Percentiles rank a stretch among this genome's conserved stretches.
These are phyloP conservation scores for Heterodera carotae DNA, from an alignment of 1,140 invertebrate species.

Conservation along the genomic window DNA sequence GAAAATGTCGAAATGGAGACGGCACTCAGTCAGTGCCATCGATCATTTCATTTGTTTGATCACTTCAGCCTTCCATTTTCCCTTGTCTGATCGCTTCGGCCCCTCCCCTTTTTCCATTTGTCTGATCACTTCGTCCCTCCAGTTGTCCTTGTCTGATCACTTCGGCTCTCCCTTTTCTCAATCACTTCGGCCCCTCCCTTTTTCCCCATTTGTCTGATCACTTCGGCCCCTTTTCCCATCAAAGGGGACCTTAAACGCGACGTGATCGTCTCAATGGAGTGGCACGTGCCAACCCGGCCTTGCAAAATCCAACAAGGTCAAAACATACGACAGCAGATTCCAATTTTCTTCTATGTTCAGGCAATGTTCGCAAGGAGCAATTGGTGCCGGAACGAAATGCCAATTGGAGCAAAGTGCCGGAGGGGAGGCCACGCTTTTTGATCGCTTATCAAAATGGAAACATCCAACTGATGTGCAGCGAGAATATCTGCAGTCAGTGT, in stretches of 20 bases:
- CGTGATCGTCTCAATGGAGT: constrained; percentile 57
- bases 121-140: background rate
- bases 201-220: background rate
- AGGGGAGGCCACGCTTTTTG: constrained; percentile 76
- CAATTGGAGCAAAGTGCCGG: constrained; percentile 73
- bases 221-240: background rate
- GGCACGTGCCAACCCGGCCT: constrained; percentile 50
- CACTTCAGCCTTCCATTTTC: background rate
- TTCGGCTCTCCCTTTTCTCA: background rate
- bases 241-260: constrained; percentile 56
- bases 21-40: constrained; percentile 36
- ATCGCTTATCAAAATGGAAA: constrained; percentile 84
- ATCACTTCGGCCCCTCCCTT: too few species aligned
- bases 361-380: background rate
- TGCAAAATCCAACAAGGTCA: constrained; percentile 40
- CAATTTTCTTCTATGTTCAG: background rate
- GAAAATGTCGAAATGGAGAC: constrained; percentile 59
- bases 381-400: background rate
- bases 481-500: constrained; percentile 79
- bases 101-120: background rate
- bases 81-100: background rate
- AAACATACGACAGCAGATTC: too few species aligned
- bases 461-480: constrained; percentile 83
- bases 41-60: background rate
- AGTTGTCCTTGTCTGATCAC: background rate